A percentile compares a stretch with the other conserved stretches of the same genome.
Conservation (phyloP, 1,140 invertebrate genomes). For the Drosophila quadrilineata region DNA sequence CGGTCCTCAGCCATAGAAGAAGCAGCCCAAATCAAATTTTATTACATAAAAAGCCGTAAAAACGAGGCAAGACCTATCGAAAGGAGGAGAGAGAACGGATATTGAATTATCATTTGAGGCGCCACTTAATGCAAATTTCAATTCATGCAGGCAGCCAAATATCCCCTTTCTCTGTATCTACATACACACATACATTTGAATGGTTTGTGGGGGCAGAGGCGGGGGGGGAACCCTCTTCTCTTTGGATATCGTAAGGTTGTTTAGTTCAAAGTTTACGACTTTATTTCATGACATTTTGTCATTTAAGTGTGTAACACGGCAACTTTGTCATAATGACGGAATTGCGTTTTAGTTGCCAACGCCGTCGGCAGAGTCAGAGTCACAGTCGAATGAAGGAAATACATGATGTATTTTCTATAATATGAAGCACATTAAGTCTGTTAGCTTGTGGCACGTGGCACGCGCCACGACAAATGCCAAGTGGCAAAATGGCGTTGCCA, state of each 20-base stretch:
- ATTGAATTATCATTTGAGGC: constrained; percentile 66
- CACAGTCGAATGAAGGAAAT: no score
- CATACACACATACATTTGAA: no score
- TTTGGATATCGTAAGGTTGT: no score
- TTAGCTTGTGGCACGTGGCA: constrained; percentile 62
- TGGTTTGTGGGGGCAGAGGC: no score
- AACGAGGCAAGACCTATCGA: constrained; percentile 9
- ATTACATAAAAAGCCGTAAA: constrained; percentile 28
- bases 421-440: constrained; percentile 56
- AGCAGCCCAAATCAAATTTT: constrained; percentile 26
- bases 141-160: constrained; percentile 52
- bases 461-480: no score
- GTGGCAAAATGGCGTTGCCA: constrained; percentile 47
- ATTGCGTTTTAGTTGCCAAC: constrained; percentile 61
- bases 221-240: no score
- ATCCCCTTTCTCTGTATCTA: no score
- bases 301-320: constrained; percentile 73
- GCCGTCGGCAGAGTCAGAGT: constrained; percentile 14
- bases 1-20: no score
- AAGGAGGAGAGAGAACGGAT: constrained; percentile 12
- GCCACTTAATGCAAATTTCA: constrained; percentile 63
- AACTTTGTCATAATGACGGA: constrained; percentile 64
- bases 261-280: constrained; percentile 60
- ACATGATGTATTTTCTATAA: constrained; percentile 59
- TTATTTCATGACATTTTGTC: constrained; percentile 75